Conservation (phyloP, 2,888 invertebrate species). For the Ceriagrion tenellum region DNA sequence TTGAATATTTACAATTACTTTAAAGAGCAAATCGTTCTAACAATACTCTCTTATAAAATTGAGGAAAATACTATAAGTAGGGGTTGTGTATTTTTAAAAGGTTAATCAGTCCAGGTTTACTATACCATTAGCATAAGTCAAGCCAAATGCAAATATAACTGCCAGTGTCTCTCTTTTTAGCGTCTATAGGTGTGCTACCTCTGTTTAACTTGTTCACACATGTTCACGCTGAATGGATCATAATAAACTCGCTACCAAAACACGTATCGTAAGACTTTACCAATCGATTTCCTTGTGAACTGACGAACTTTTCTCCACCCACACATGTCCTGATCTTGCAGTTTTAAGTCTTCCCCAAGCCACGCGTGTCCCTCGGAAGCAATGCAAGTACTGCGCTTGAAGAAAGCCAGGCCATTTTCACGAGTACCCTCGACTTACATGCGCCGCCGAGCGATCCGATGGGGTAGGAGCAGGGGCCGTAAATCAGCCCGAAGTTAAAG, state of each 20-base stretch:
- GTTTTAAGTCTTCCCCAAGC: background rate
- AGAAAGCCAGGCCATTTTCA: background rate
- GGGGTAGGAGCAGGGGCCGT: background rate
- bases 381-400: background rate
- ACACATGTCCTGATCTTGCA: background rate
- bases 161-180: too few relatives aligned
- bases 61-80: too few relatives aligned
- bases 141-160: too few relatives aligned
- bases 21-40: too few relatives aligned
- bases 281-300: background rate
- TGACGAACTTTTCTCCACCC: background rate
- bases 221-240: too few relatives aligned
- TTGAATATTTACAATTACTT: too few relatives aligned
- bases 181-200: too few relatives aligned
- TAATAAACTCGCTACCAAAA: background rate
- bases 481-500: slow-evolving; percentile 7
- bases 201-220: background rate
- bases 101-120: too few relatives aligned
- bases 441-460: background rate
- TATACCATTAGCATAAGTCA: too few relatives aligned
- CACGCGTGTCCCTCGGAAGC: background rate
- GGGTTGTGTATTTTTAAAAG: too few relatives aligned
- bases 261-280: background rate
- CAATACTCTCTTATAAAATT: too few relatives aligned
- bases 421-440: background rate